Percentiles rank a stretch among this genome's conserved stretches.
These are phyloP conservation scores for Vulpes vulpes DNA, from an alignment of 2,113 vertebrate species.

Conservation along the genomic window DNA sequence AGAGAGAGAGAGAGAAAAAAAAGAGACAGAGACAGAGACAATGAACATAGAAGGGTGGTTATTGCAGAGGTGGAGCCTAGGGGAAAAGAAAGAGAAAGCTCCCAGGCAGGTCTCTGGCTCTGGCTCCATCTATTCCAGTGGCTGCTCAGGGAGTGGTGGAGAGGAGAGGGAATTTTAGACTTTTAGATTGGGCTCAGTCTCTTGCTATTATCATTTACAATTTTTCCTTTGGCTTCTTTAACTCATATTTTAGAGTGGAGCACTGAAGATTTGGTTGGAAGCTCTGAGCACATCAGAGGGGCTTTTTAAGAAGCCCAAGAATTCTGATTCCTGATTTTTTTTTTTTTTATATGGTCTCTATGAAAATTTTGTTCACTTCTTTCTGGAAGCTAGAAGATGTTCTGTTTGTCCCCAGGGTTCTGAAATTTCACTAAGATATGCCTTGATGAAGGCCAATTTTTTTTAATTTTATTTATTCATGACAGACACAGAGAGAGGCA, in stretches of 20 bases:
- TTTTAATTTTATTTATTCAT: too few relatives aligned
- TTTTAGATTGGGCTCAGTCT: neutral
- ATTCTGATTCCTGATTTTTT: conserved; percentile 41
- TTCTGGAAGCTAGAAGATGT: conserved; percentile 36
- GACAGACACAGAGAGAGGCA: too few relatives aligned
- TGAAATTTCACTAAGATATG: conserved; percentile 32
- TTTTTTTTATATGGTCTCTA: neutral
- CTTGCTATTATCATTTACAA: neutral
- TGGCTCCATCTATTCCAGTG: neutral
- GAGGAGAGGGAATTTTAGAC: neutral
- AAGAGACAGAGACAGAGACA: neutral
- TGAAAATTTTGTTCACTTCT: conserved; percentile 14
- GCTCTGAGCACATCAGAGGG: neutral
- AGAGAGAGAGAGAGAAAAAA: neutral
- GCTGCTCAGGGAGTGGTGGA: neutral
- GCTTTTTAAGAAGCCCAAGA: neutral
- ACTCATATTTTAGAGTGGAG: neutral
- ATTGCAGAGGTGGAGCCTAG: neutral
- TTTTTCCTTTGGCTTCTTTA: conserved; percentile 50
- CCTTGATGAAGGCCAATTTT: neutral
- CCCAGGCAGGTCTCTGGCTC: neutral
- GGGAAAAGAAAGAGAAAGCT: neutral
- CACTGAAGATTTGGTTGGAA: conserved; percentile 6
- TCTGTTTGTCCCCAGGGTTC: neutral
- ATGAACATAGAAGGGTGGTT: neutral